Percentiles rank a stretch among this genome's conserved stretches.
Evolutionary conservation across 2,113 vertebrate genomes (phyloP).

Genomic region (Ptilorrhoa leucosticta): DNA sequence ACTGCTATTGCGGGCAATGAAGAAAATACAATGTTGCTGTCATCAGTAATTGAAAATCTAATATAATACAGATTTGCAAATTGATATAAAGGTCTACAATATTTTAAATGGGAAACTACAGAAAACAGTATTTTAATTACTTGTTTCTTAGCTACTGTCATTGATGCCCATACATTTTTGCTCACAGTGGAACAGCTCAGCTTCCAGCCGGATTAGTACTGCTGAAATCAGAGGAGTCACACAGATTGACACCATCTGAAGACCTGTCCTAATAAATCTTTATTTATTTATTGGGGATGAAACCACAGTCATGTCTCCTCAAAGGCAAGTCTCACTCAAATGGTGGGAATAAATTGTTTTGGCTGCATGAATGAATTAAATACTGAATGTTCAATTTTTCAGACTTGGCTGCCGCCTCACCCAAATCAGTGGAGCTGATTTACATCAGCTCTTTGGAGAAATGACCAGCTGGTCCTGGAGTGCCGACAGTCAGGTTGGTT

Average conservation of each 20-base stretch:
- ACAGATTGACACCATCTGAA: constrained; percentile 36
- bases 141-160: neutral
- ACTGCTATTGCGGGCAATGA: neutral
- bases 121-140: neutral
- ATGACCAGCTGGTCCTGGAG: neutral
- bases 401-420: neutral
- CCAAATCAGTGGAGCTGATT: neutral
- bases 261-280: neutral
- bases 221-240: neutral
- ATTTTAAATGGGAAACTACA: neutral
- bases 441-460: neutral
- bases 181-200: neutral
- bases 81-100: neutral
- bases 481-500: neutral
- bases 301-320: neutral
- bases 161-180: neutral
- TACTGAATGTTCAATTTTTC: neutral
- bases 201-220: neutral
- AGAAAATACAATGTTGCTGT: neutral
- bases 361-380: neutral
- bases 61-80: neutral
- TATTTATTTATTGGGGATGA: neutral
- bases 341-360: neutral
- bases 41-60: neutral
- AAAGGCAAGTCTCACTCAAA: neutral